Base-by-base conservation (phyloP, 2,113 vertebrate species). In the Xiphophorus hellerii region DNA sequence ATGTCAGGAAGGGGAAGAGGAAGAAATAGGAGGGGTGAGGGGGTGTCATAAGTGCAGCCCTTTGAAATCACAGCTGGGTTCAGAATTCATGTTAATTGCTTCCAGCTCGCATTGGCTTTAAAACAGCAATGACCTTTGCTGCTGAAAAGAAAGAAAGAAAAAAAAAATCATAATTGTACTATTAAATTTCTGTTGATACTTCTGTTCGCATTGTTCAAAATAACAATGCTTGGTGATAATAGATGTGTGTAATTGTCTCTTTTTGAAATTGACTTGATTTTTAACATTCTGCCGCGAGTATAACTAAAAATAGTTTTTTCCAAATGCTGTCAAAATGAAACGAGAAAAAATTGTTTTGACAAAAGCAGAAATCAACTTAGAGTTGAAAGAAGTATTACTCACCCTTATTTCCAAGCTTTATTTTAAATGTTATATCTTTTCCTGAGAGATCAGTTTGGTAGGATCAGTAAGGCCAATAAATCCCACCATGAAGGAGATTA, bases 401-500 rank as follows among this genome's bases (percentile, higher is more conserved):
- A 86, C 85, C 81, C 86, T 74, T 67, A 71, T 84, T 86, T 92
- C 68, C 66, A 74, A 66, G 30, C 76, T 86, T 88, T 88, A 83
- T 87, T 88, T 88, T 87, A 65, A 83, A 80, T 88, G 84, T 86
- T 90, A 87, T 86, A 90, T 90, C 88, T 88, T 81, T 90, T 88
- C 85, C 89, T 76, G 65, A 89, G 87, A 77, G 80, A 92, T 91
- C 87, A 88, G 83, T 90, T 91, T 89, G 90, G 92, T 89, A 87
- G 89, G 88, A 90, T 90, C 86, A 81, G 84, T 89, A 88, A 89
- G 89, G 91, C 81, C 81, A 88, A 89, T 90, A 90, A 91, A 92
- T 92, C 89, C 89, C 80, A 87, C 88, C n/a, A 78, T 87, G 85
- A 89, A 88, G 88, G 85, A 91, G 91, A 93, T 93, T 90, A 92